Percentiles rank a stretch among this genome's conserved stretches.
phyloP scores from a whole-genome alignment of 2,888 invertebrate species.

The Augiades crinisus region DNA sequence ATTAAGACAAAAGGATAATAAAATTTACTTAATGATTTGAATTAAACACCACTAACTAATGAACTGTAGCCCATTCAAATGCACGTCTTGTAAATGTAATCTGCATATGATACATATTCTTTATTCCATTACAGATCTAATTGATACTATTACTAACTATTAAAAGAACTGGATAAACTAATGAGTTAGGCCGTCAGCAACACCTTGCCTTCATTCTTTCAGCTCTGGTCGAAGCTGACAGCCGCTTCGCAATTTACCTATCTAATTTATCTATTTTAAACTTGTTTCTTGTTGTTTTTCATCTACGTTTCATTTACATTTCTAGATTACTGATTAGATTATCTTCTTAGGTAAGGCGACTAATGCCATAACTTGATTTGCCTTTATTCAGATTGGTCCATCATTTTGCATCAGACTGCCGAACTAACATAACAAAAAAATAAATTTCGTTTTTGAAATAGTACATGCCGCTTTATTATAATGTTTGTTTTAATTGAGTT shows the following conservation, averaged over 20 bases:
- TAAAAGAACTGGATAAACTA: background rate
- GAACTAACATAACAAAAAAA: no score
- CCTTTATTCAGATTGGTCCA: no score
- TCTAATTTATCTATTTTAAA: background rate
- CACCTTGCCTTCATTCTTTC: conserved; percentile 2
- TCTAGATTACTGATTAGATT: background rate
- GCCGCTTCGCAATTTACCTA: background rate
- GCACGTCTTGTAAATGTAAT: background rate
- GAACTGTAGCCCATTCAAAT: no score
- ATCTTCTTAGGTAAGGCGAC: background rate
- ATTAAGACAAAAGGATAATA: no score
- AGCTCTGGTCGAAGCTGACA: conserved; percentile 4
- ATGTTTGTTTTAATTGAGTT: no score
- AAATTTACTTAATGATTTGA: no score
- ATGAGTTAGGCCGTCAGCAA: background rate
- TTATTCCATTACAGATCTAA: background rate
- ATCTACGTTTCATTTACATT: background rate
- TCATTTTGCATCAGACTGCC: background rate
- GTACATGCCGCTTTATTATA: no score
- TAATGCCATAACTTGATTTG: no score
- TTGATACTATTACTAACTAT: background rate
- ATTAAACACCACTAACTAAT: no score
- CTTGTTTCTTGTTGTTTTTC: background rate
- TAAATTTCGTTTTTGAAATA: no score
- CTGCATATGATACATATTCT: background rate